A percentile compares a stretch with the other conserved stretches of the same genome.
These are phyloP conservation scores for Drosophila vallismaia DNA, from an alignment of 2,888 invertebrate species.

Conservation along the genomic window DNA sequence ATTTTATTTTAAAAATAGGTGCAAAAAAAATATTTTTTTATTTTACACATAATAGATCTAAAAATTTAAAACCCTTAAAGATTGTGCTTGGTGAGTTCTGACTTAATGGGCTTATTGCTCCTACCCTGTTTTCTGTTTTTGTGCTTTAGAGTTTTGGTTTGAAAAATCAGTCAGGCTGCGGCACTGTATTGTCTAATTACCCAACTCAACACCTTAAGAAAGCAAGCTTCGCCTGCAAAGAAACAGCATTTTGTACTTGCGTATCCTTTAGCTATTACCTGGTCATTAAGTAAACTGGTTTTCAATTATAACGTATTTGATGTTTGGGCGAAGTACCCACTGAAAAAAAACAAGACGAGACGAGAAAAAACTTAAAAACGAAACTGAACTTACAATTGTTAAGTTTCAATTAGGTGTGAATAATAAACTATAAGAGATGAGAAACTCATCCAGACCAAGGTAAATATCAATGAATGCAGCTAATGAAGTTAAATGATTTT, in stretches of 20 bases:
- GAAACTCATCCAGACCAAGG: background rate
- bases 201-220: conserved; percentile 23
- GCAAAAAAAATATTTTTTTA: conserved; percentile 8
- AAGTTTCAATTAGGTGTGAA: conserved; percentile 76
- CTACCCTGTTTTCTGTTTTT: conserved; percentile 36
- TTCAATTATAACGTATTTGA: conserved; percentile 66
- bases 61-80: conserved; percentile 52
- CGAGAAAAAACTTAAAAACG: conserved; percentile 15
- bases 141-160: conserved; percentile 4
- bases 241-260: background rate
- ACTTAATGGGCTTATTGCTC: conserved; percentile 51
- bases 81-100: conserved; percentile 1
- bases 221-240: conserved; percentile 12
- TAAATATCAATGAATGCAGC: conserved; percentile 61
- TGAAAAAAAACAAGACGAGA: conserved; percentile 14
- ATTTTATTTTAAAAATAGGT: no score
- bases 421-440: conserved; percentile 12
- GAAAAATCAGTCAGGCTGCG: conserved; percentile 28
- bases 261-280: background rate
- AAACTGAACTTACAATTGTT: conserved; percentile 33
- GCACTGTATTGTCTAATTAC: conserved; percentile 60
- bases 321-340: conserved; percentile 27
- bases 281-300: conserved; percentile 59
- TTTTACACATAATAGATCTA: conserved; percentile 28
- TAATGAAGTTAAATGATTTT: conserved; percentile 70